These are phyloP conservation scores for Callipepla californica DNA, from an alignment of 2,113 vertebrate species.

Conservation along the genomic window DNA sequence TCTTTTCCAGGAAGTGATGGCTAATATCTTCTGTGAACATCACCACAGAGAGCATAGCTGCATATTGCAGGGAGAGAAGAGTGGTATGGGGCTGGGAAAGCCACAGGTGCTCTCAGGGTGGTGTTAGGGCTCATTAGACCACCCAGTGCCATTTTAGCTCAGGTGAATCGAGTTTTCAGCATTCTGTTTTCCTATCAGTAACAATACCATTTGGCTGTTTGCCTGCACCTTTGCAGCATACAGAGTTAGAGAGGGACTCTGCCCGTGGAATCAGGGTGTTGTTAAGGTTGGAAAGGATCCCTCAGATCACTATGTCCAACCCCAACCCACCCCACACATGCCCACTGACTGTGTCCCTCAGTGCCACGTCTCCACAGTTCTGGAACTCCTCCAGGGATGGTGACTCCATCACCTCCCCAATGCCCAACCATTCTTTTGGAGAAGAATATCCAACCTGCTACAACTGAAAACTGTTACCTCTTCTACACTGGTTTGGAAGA, in stretches of 20 bases:
- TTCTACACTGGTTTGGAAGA: background rate
- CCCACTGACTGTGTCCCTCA: no score
- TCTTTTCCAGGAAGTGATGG: background rate
- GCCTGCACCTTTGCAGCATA: background rate
- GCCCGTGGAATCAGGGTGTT: background rate
- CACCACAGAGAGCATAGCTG: fast-evolving
- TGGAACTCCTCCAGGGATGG: no score
- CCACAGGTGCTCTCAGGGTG: background rate
- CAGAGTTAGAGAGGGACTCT: background rate
- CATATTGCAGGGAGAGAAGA: background rate
- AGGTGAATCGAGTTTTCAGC: background rate
- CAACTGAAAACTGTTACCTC: no score
- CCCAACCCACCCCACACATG: no score
- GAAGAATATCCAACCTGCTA: no score
- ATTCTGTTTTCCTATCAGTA: background rate
- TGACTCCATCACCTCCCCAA: no score
- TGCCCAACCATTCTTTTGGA: no score
- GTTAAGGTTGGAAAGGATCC: no score
- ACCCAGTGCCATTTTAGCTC: background rate
- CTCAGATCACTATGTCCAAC: no score
- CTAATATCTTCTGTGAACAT: background rate
- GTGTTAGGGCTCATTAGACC: background rate
- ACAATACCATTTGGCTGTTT: background rate
- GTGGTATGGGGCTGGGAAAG: background rate
- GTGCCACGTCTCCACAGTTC: no score